Base-by-base conservation (phyloP, 2,888 invertebrate species). In the Rhagonycha fulva region DNA sequence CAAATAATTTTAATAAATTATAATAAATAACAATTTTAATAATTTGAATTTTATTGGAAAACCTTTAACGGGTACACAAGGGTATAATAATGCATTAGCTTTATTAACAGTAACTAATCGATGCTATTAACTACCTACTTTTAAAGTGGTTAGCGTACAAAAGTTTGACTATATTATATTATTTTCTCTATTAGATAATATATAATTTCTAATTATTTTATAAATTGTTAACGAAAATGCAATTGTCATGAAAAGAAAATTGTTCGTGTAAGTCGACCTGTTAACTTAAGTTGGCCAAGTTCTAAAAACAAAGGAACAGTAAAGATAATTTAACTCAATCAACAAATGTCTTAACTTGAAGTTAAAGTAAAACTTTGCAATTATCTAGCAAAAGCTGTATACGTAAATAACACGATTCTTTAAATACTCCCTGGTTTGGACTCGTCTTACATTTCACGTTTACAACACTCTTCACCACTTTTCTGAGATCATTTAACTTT, bases 351-450 rank as follows among this genome's bases (percentile, higher is more conserved):
- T 71, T 71, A 71, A 62, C 30, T 71, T 62, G 30, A 71, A 62
- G 62, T 71, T 32, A 62, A 71, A 71, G 32, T 62, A 62, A 63
- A 19, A 62, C 63, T 62, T 62, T 32, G 62, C 71, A 71, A 71
- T 71, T 71, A 71, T 63, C 62, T 30, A 62, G 71, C 28, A 71
- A 62, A 71, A 71, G 30, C 71, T 30, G 23, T 32, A 32, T 19
- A 71, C 71, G 71, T 71, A 71, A 71, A 71, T 71, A 71, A 71
- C 71, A 71, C 62, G 71, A 71, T 71, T 71, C 71, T 71, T 71
- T 63, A 71, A 71, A 71, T 62, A 71, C 71, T 71, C 62, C 62
- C 63, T 23, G 28, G 71, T 71, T 71, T 71, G 62, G 62, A 62
- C 63, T 71, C 62, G 62, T 32, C 62, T 71, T 71, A 71, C 71